Evolutionary conservation across 2,888 invertebrate species (phyloP), one percentile per base, ranked within the genome.

Genomic region (Hydroisotoma schaefferi): DNA sequence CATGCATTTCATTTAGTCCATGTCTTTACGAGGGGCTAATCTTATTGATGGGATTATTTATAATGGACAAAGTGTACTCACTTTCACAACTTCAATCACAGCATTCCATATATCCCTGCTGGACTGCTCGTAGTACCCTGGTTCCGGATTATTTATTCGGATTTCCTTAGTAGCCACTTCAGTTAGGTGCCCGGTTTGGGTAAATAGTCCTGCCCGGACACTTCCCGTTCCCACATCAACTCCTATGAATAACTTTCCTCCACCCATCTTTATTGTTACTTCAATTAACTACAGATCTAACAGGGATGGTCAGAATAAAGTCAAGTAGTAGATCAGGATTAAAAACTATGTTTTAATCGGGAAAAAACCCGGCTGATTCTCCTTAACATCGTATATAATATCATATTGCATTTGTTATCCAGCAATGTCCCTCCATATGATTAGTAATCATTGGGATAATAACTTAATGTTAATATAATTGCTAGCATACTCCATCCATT

Each of bases 201-300:
- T 79, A 3, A 94, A 87, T 33, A 95, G 78, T 2, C 71, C 71
- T 6, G 90, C 93, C 68, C 97, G 81, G 0, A 84, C 92, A 79
- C 94, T 94, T 15, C 88, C 88, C 1, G 93, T 93, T 4, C 97
- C 97, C 38, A 95, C 94, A 79, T 97, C 97, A 12, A 95, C 90
- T 59, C 92, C 92, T 74, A 92, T 80, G 76, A 88, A 90, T 76
- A 33, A 33, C 33, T 10, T 33, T n/a, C n/a, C n/a, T n/a, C n/a
- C n/a, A n/a, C n/a, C n/a, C n/a, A n/a, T n/a, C n/a, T n/a, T n/a
- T n/a, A n/a, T n/a, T n/a, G n/a, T n/a, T n/a, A n/a, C n/a, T n/a
- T n/a, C 15, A 33, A 33, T 33, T 33, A 33, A 33, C 15, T 33
- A 33, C 33, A 33, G 33, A 33, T 33, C 15, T 33, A n/a, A n/a